These are phyloP conservation scores for Neogale vison DNA, from an alignment of 2,113 vertebrate species.

Conservation along the genomic window DNA sequence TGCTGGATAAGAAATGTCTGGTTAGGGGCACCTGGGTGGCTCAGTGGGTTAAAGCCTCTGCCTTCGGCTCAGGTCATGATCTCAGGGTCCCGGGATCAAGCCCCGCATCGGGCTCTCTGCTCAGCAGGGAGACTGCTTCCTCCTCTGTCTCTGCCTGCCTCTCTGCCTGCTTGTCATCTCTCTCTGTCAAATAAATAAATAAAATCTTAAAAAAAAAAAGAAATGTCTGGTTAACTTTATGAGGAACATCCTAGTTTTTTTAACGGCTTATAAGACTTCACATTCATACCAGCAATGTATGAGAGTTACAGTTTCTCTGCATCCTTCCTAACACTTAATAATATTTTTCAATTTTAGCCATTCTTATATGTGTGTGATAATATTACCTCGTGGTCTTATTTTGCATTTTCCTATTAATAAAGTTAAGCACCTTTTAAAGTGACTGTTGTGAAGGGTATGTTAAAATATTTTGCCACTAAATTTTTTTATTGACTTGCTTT, in stretches of 20 bases:
- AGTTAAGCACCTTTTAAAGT: background rate
- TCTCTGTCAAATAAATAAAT: no score
- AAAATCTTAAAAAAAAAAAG: background rate
- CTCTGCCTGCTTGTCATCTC: no score
- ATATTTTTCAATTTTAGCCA: background rate
- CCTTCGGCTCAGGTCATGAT: no score
- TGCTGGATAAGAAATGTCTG: background rate
- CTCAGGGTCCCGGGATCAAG: no score
- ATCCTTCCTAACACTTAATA: background rate
- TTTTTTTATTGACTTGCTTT: background rate
- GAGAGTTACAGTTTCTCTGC: background rate
- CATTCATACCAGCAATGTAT: background rate
- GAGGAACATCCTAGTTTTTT: background rate
- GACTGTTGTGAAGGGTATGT: background rate
- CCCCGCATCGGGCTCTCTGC: no score
- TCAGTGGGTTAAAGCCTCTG: no score
- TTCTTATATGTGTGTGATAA: background rate
- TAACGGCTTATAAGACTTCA: background rate
- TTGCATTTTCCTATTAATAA: background rate
- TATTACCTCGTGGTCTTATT: background rate
- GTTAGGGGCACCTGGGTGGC: no score
- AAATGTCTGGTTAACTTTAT: background rate
- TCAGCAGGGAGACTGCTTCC: no score
- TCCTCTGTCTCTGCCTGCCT: no score
- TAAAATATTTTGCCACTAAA: background rate